Percentiles rank a stretch among this genome's conserved stretches.
phyloP scores from a whole-genome alignment of 2,113 vertebrate species.

The Sisor rabdophorus region DNA sequence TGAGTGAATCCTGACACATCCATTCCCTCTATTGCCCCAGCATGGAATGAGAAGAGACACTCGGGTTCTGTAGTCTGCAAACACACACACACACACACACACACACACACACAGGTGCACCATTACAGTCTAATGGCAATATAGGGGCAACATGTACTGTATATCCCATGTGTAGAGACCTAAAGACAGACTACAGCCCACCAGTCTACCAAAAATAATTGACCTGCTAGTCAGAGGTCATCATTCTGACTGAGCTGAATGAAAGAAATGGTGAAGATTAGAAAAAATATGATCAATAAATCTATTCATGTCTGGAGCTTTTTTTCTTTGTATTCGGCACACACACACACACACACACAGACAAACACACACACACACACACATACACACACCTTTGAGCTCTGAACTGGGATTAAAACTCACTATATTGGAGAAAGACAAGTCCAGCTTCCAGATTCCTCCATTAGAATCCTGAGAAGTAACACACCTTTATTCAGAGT shows the following conservation, averaged over 20 bases:
- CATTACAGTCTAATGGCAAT: not conserved
- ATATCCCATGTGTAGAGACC: not conserved
- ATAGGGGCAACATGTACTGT: not conserved
- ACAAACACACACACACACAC: not conserved
- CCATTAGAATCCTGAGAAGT: conserved; percentile 80
- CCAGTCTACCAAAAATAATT: not conserved
- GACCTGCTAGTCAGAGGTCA: not conserved
- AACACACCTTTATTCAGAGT: not conserved
- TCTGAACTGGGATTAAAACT: conserved; percentile 46
- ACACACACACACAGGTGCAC: not conserved
- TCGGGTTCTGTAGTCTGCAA: conserved; percentile 80
- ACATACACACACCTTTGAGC: not conserved
- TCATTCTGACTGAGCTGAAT: not conserved
- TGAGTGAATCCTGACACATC: conserved; percentile 78
- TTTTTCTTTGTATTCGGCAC: too few species aligned
- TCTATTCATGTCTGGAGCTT: not conserved
- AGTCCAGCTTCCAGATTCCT: conserved; percentile 91
- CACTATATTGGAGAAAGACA: conserved; percentile 86
- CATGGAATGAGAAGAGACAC: conserved; percentile 82
- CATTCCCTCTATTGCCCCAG: conserved; percentile 76
- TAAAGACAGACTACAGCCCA: not conserved
- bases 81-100: conserved; percentile 24
- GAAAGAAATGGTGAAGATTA: too few species aligned
- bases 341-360: not conserved
- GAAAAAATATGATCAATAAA: too few species aligned